Conservation (phyloP, 1,140 invertebrate genomes). For the Camponotus pennsylvanicus region DNA sequence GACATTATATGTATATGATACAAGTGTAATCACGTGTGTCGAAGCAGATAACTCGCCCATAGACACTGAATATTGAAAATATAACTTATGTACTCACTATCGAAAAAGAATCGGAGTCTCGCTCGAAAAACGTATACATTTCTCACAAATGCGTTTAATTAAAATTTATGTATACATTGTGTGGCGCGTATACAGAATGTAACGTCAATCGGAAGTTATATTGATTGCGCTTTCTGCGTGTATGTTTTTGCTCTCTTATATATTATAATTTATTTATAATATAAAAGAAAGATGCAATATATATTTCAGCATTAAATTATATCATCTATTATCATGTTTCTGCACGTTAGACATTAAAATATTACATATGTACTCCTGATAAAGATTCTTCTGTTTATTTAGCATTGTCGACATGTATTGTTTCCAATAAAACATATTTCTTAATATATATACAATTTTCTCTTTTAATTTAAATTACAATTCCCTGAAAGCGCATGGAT, state of each 20-base stretch:
- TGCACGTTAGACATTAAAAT: neutral
- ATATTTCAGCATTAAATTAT: no score
- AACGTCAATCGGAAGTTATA: conserved; percentile 33
- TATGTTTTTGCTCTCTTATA: neutral
- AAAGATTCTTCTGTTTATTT: conserved; percentile 12
- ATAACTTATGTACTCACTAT: conserved; percentile 58
- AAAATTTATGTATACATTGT: conserved; percentile 25
- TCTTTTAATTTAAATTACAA: conserved; percentile 19
- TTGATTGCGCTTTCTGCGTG: neutral
- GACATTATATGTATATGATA: conserved; percentile 65
- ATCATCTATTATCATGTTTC: neutral
- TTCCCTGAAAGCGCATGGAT: neutral
- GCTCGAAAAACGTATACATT: conserved; percentile 57
- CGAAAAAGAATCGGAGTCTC: conserved; percentile 55
- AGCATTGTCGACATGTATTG: conserved; percentile 20
- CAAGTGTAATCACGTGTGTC: conserved; percentile 60
- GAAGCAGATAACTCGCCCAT: conserved; percentile 53
- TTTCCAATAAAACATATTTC: neutral
- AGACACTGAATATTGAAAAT: conserved; percentile 63
- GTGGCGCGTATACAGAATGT: conserved; percentile 8
- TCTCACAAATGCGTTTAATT: conserved; percentile 29
- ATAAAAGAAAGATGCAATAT: conserved; percentile 12
- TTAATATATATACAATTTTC: neutral
- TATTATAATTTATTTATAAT: conserved; percentile 29
- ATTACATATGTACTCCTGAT: neutral